A percentile compares a stretch with the other conserved stretches of the same genome.
These are phyloP conservation scores for Ophion ventricosus DNA, from an alignment of 2,888 invertebrate species.

Conservation along the genomic window DNA sequence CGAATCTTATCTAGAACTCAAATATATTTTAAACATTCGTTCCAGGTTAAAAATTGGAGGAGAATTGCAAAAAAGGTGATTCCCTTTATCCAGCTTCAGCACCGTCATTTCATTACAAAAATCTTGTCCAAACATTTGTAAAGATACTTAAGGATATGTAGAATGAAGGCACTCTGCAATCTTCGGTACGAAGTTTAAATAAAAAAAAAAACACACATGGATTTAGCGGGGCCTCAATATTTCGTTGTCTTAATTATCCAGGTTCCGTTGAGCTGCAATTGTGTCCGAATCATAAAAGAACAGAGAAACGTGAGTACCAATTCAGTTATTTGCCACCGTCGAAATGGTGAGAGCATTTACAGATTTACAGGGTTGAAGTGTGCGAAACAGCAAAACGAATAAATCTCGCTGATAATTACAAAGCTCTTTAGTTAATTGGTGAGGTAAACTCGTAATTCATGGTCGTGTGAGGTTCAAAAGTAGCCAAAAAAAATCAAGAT, in stretches of 20 bases:
- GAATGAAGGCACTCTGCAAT: no score
- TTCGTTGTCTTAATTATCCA: neutral
- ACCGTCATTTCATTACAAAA: no score
- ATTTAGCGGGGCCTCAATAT: neutral
- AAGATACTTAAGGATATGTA: no score
- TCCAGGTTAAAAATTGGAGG: no score
- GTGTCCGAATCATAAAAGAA: slow-evolving; percentile 1
- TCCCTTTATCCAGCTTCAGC: no score
- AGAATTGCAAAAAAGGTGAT: no score
- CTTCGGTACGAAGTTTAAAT: no score
- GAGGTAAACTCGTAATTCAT: slow-evolving; percentile 11
- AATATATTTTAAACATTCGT: no score
- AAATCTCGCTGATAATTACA: neutral
- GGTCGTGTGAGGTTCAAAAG: slow-evolving; percentile 9
- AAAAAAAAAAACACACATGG: no score
- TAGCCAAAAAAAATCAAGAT: slow-evolving; percentile 14
- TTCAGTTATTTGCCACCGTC: neutral
- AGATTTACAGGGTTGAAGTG: neutral
- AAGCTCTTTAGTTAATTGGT: slow-evolving; percentile 1
- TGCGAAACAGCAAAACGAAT: slow-evolving; percentile 13
- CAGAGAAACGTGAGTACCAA: neutral
- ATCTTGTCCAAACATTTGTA: no score
- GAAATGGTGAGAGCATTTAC: neutral
- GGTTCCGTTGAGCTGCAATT: neutral
- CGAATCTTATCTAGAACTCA: no score